These are phyloP conservation scores for Vombatus ursinus DNA, from an alignment of 2,113 vertebrate species.

Conservation along the genomic window DNA sequence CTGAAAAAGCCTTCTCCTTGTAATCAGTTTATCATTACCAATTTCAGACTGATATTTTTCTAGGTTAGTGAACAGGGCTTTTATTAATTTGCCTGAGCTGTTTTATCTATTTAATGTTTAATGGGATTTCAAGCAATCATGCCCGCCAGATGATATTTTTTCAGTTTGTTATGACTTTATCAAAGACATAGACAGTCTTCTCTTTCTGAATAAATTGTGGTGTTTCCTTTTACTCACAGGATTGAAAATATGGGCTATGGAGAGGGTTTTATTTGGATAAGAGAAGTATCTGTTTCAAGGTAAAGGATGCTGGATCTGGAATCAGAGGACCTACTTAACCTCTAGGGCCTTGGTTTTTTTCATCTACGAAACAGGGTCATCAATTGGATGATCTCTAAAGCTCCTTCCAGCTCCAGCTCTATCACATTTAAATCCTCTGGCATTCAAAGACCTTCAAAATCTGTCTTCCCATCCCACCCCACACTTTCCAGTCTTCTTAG, in stretches of 20 bases:
- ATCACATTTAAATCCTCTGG: background rate
- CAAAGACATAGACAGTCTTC: slow-evolving; percentile 67
- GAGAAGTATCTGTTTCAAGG: slow-evolving; percentile 17
- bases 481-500: background rate
- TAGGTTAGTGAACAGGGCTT: slow-evolving; percentile 70
- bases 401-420: background rate
- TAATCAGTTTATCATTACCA: slow-evolving; percentile 80
- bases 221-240: slow-evolving; percentile 59
- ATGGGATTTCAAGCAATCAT: slow-evolving; percentile 77
- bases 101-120: slow-evolving; percentile 78
- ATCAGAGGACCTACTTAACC: background rate
- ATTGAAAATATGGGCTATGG: slow-evolving; percentile 53
- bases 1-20: slow-evolving; percentile 75
- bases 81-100: slow-evolving; percentile 81
- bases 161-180: slow-evolving; percentile 72
- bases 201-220: slow-evolving; percentile 70
- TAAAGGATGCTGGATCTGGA: background rate
- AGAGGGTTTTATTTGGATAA: slow-evolving; percentile 25
- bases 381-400: background rate
- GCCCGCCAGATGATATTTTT: slow-evolving; percentile 69
- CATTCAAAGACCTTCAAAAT: background rate
- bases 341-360: background rate
- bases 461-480: background rate
- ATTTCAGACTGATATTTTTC: slow-evolving; percentile 75
- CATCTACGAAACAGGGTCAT: background rate